Conservation (phyloP, 2,888 invertebrate genomes). For the Agrotis ipsilon region DNA sequence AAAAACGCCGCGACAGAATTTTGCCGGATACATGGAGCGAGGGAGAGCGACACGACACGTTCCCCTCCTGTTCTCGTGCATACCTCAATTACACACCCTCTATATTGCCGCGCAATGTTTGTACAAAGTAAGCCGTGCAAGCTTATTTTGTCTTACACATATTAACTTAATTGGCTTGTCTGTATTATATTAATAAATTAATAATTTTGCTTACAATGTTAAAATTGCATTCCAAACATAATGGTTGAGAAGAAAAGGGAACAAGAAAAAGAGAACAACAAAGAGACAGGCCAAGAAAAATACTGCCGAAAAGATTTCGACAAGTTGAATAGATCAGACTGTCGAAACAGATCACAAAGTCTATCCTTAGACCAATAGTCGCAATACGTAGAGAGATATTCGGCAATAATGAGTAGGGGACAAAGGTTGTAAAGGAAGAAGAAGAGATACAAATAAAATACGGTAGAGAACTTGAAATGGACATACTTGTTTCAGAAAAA, state of each 20-base stretch:
- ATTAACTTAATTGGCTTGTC: conserved; percentile 15
- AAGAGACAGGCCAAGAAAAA: background rate
- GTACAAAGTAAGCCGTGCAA: conserved; percentile 8
- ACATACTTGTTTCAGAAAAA: background rate
- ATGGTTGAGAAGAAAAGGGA: background rate
- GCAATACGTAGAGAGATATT: no score
- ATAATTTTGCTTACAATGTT: background rate
- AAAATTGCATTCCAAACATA: background rate
- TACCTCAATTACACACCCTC: conserved; percentile 44
- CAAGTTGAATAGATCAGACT: no score
- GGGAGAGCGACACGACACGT: conserved; percentile 5
- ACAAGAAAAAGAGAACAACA: no score
- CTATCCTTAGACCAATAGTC: background rate
- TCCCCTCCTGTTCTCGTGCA: conserved; percentile 29
- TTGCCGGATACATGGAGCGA: conserved; percentile 7
- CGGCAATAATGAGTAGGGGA: no score
- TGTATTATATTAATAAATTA: background rate
- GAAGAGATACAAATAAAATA: no score
- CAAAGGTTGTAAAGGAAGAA: no score
- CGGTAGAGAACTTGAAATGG: no score
- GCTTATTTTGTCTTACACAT: background rate
- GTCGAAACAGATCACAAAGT: background rate
- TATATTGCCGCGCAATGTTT: conserved; percentile 31
- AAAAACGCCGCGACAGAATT: conserved; percentile 7
- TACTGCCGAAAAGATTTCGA: background rate